Evolutionary conservation across 2,888 invertebrate species (phyloP).

Genomic region (Xylota sylvarum): DNA sequence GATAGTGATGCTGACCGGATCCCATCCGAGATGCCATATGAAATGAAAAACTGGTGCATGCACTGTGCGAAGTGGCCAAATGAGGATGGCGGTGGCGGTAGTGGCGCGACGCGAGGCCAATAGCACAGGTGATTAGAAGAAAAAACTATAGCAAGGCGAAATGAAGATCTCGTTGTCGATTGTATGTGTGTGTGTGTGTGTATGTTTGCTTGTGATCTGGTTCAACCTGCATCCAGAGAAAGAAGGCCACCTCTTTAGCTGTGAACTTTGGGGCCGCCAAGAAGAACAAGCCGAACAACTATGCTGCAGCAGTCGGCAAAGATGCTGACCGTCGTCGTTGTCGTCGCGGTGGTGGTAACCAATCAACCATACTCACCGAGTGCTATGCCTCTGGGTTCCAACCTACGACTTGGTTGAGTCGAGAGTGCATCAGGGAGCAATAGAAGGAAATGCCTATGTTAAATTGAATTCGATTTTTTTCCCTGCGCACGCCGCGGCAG

Average conservation of each 20-base stretch:
- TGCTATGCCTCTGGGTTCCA: constrained; percentile 60
- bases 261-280: constrained; percentile 65
- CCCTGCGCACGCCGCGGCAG: not conserved
- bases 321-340: constrained; percentile 36
- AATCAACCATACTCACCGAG: constrained; percentile 71
- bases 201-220: constrained; percentile 60
- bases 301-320: constrained; percentile 12
- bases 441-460: constrained; percentile 71
- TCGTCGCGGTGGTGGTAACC: constrained; percentile 65
- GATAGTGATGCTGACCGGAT: constrained; percentile 51
- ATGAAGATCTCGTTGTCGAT: constrained; percentile 64
- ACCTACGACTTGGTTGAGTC: constrained; percentile 61
- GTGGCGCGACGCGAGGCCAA: constrained; percentile 26
- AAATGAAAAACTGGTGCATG: constrained; percentile 71
- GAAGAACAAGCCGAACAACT: constrained; percentile 67
- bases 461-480: constrained; percentile 64
- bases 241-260: constrained; percentile 66
- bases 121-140: constrained; percentile 63
- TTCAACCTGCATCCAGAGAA: constrained; percentile 70
- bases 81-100: constrained; percentile 10
- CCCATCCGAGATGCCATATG: constrained; percentile 44
- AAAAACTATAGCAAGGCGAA: constrained; percentile 40
- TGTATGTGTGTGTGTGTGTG: constrained; percentile 31
- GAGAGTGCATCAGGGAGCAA: constrained; percentile 67
- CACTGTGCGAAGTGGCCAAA: constrained; percentile 34